These are phyloP conservation scores for Uria lomvia DNA, from an alignment of 2,113 vertebrate genomes.

Conservation along the genomic window DNA sequence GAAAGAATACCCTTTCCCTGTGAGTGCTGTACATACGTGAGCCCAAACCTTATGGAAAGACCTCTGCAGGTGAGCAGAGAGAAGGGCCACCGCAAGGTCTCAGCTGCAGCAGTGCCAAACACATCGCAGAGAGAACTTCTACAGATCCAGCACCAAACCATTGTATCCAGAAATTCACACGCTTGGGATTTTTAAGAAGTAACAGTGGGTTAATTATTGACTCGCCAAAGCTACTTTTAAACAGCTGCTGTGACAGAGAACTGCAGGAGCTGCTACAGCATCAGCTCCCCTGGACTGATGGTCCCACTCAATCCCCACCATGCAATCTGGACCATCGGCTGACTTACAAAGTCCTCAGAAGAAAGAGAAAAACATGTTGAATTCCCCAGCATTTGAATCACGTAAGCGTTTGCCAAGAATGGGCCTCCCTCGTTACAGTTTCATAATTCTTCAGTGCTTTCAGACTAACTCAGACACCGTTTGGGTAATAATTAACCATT, in stretches of 20 bases:
- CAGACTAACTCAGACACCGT: constrained; percentile 25
- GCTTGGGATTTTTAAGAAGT: not conserved
- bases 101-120: not conserved
- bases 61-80: not conserved
- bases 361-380: constrained; percentile 17
- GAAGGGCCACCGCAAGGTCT: not conserved
- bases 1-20: not conserved
- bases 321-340: not conserved
- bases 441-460: constrained; percentile 17
- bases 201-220: not conserved
- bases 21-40: fast-evolving
- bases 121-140: not conserved
- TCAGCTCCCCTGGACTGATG: not conserved
- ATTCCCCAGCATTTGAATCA: constrained; percentile 61
- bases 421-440: constrained; percentile 42
- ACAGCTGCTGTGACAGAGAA: not conserved
- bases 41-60: not conserved
- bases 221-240: not conserved
- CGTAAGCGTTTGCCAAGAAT: not conserved
- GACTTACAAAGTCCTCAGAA: not conserved
- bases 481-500: constrained; percentile 58
- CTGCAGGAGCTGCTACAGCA: not conserved
- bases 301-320: not conserved
- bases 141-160: not conserved
- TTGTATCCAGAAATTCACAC: not conserved